A percentile compares a stretch with the other conserved stretches of the same genome.
These are phyloP conservation scores for Austrolebias charrua DNA, from an alignment of 2,797 vertebrate genomes.

Conservation along the genomic window DNA sequence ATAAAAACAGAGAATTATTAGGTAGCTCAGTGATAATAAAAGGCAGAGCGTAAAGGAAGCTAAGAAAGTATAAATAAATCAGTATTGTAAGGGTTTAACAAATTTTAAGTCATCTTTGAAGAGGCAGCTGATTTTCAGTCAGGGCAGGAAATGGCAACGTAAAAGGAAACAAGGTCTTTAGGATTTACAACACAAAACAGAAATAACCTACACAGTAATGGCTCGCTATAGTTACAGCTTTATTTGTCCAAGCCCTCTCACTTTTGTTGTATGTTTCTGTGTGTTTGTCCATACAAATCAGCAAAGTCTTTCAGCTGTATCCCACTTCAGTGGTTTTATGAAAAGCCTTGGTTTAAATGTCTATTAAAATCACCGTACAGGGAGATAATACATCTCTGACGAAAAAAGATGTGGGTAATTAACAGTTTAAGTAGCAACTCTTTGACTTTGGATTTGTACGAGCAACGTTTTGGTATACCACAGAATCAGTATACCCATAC, in stretches of 20 bases:
- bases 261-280: constrained; percentile 80
- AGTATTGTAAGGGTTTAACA: constrained; percentile 79
- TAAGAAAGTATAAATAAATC: constrained; percentile 43
- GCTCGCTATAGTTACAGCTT: constrained; percentile 50
- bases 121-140: constrained; percentile 33
- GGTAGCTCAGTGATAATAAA: constrained; percentile 12
- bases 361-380: too few species aligned
- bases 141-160: constrained; percentile 30
- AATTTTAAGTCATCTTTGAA: constrained; percentile 51
- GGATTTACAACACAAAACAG: constrained; percentile 48
- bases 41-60: constrained; percentile 17
- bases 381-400: too few species aligned
- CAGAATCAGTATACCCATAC: constrained; percentile 58
- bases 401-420: background rate
- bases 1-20: constrained; percentile 10
- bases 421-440: background rate
- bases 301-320: constrained; percentile 54
- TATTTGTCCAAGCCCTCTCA: constrained; percentile 61
- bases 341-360: background rate
- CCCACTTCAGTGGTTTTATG: background rate
- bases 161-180: constrained; percentile 30
- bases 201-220: constrained; percentile 26
- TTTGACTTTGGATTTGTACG: constrained; percentile 76
- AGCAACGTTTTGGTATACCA: constrained; percentile 63
- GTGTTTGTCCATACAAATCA: constrained; percentile 79